Evolutionary conservation across 2,797 vertebrate genomes (phyloP), one percentile per base, ranked within the genome.

Genomic region (Rousettus madagascariensis): DNA sequence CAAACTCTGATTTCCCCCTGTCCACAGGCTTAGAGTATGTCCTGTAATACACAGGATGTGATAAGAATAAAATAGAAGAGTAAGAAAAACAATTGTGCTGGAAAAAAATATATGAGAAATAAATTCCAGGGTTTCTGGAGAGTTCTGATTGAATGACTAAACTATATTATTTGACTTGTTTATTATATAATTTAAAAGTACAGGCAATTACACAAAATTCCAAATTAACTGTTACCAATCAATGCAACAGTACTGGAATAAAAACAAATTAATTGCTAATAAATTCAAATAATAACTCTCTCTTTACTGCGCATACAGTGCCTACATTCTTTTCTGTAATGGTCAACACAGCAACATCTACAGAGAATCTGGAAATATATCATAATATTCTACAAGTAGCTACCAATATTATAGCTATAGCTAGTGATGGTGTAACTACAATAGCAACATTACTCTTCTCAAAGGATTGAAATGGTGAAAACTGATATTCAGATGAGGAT

Each of bases 251-350:
- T 51, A 10, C 59, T 5, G 2, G 43, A 92, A 80, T 78, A 30
- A 30, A 96, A 96, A 57, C 2, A 69, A 92, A 88, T 8, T 86
- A 84, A 65, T 69, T 85, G 38, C 41, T 92, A 87, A 77, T 90
- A 92, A 53, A 75, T 83, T 90, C 2, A 96, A 71, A 78, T 82
- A 91, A 83, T 38, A 49, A 94, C 12, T 84, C 30, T 2, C 20
- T 93, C 8, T 78, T 85, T 24, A n/a, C 2, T 68, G 8, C 55
- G 16, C 22, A 93, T 65, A 51, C 0, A 84, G 15, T 74, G 1
- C 5, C 66, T 28, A 22, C 4, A 26, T 90, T 95, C 2, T 3
- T 65, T 82, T 66, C 13, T 53, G 6, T 41, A 68, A 41, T 38
- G 8, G 3, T 46, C 19, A 80, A 80, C 15, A 38, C 22, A n/a